A percentile compares a stretch with the other conserved stretches of the same genome.
These are phyloP conservation scores for Orycteropus afer DNA, from an alignment of 2,113 vertebrate genomes.

Conservation along the genomic window DNA sequence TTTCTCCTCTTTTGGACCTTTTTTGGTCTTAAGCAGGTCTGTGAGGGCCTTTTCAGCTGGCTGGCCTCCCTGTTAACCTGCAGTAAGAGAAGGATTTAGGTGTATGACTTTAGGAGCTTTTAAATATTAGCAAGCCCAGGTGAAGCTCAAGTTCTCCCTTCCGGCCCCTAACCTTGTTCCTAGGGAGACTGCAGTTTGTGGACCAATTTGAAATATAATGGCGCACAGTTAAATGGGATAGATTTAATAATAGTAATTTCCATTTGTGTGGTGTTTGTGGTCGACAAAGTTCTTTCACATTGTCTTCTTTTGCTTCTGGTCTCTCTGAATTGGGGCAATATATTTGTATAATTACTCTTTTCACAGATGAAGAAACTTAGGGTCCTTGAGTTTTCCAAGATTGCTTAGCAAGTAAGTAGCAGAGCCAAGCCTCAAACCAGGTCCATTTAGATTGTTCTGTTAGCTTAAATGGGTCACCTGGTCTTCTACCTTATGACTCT, in stretches of 20 bases:
- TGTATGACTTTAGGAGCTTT: background rate
- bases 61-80: background rate
- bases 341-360: conserved; percentile 20
- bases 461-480: conserved; percentile 68
- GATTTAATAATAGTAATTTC: conserved; percentile 24
- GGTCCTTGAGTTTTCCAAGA: background rate
- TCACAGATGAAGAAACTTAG: background rate
- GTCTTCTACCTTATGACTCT: conserved; percentile 71
- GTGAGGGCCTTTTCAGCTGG: background rate
- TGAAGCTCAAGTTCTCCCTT: background rate
- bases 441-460: conserved; percentile 43
- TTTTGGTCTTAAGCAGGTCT: background rate
- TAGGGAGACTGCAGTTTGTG: background rate
- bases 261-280: background rate
- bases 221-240: background rate
- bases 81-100: background rate
- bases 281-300: background rate
- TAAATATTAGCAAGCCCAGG: background rate
- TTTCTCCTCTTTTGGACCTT: conserved; percentile 28
- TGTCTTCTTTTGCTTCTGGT: conserved; percentile 31
- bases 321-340: background rate
- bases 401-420: conserved; percentile 1
- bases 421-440: conserved; percentile 28
- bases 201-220: conserved; percentile 19
- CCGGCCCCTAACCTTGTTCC: background rate